phyloP scores from a whole-genome alignment of 2,113 vertebrate genomes.

The Riparia riparia region DNA sequence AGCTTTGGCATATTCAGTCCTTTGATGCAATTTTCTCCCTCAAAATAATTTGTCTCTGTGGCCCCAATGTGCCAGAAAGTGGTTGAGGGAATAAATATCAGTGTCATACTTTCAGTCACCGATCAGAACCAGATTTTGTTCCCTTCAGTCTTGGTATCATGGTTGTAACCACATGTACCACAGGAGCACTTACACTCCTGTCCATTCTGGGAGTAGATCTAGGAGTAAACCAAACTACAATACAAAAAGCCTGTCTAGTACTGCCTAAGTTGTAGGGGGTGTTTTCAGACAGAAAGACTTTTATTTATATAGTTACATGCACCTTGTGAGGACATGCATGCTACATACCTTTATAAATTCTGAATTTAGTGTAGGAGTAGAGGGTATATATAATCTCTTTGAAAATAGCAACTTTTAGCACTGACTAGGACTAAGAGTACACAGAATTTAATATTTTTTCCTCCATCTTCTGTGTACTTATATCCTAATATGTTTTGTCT shows the following conservation, averaged over 20 bases:
- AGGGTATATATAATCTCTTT: not conserved
- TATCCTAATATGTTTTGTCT: not conserved
- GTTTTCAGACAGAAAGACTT: not conserved
- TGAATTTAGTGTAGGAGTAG: not conserved
- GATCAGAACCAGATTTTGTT: not conserved
- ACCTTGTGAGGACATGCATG: not conserved
- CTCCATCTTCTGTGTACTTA: not conserved
- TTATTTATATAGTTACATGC: not conserved
- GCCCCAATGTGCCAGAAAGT: not conserved
- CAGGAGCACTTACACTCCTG: not conserved
- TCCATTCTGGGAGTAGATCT: not conserved
- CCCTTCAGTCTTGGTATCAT: not conserved
- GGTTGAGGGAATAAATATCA: not conserved
- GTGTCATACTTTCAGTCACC: not conserved
- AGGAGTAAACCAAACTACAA: not conserved
- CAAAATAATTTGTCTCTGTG: not conserved
- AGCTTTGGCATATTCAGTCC: not conserved
- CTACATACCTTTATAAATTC: not conserved
- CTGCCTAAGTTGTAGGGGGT: not conserved
- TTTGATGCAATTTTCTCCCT: not conserved
- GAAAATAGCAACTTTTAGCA: not conserved
- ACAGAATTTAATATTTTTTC: not conserved
- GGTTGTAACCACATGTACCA: not conserved
- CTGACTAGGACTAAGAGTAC: not conserved
- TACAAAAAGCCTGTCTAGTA: not conserved